Conservation (phyloP, 2,888 invertebrate genomes). For the Pedicia rivosa region DNA sequence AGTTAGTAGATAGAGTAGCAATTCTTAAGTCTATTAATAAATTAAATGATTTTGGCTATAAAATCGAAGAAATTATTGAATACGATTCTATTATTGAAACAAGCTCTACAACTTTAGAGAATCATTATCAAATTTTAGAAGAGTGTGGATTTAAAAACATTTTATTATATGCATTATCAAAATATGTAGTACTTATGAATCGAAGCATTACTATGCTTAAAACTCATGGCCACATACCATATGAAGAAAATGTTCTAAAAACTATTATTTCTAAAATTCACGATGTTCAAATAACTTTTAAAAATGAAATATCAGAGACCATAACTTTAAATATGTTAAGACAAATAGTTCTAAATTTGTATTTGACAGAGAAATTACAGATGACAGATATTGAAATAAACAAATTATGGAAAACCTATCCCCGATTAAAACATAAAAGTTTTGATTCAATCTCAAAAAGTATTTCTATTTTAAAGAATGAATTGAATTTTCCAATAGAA, state of each 20-base stretch:
- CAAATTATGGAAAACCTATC: slow-evolving; percentile 25
- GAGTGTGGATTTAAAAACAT: slow-evolving; percentile 41
- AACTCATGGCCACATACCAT: slow-evolving; percentile 24
- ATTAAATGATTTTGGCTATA: no score
- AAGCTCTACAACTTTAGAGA: slow-evolving; percentile 38
- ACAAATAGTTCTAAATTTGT: slow-evolving; percentile 21
- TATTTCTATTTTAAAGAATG: slow-evolving; percentile 36
- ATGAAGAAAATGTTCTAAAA: slow-evolving; percentile 25
- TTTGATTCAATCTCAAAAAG: slow-evolving; percentile 36
- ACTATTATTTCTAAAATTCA: slow-evolving; percentile 20
- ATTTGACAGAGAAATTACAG: slow-evolving; percentile 29
- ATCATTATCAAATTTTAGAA: slow-evolving; percentile 41
- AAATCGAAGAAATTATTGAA: no score
- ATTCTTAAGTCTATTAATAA: no score
- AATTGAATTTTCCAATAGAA: slow-evolving; percentile 36
- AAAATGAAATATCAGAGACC: slow-evolving; percentile 16
- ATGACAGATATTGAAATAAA: slow-evolving; percentile 23
- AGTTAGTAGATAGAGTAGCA: no score
- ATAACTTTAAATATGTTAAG: slow-evolving; percentile 22
- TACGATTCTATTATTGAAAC: slow-evolving; percentile 40
- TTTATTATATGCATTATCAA: slow-evolving; percentile 26
- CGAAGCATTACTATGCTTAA: slow-evolving; percentile 29
- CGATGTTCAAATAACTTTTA: slow-evolving; percentile 13
- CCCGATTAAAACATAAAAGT: slow-evolving; percentile 29
- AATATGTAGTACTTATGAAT: slow-evolving; percentile 24